Evolutionary conservation across 2,888 invertebrate genomes (phyloP).

Genomic region (Drosophila mercatorum): DNA sequence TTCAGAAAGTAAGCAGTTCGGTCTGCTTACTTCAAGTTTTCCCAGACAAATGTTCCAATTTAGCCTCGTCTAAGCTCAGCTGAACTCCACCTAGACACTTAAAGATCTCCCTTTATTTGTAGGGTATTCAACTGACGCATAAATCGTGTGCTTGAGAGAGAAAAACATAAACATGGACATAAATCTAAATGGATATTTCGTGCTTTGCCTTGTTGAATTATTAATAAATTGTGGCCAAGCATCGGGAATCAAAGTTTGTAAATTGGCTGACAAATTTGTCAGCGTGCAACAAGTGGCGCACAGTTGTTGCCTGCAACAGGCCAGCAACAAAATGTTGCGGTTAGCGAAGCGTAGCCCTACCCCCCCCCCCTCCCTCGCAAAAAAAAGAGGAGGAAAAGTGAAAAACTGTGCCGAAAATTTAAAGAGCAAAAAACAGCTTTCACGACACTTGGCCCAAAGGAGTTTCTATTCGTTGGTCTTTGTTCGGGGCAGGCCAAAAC

Average conservation of each 20-base stretch:
- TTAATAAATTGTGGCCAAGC: constrained; percentile 57
- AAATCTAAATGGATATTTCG: constrained; percentile 35
- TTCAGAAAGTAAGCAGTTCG: too few relatives aligned
- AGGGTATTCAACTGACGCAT: constrained; percentile 9
- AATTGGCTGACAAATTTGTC: constrained; percentile 23
- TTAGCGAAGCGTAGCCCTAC: constrained; percentile 32
- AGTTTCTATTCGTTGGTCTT: constrained; percentile 4
- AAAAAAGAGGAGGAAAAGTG: not conserved
- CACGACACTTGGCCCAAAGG: constrained; percentile 15
- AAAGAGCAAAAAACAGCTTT: constrained; percentile 37
- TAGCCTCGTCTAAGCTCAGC: not conserved
- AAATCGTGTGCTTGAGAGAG: not conserved
- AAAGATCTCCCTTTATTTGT: not conserved
- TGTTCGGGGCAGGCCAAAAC: constrained; percentile 48
- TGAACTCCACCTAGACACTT: too few relatives aligned
- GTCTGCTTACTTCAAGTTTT: too few relatives aligned
- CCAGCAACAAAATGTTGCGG: constrained; percentile 40
- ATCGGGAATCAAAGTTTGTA: constrained; percentile 32
- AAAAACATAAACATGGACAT: constrained; percentile 5
- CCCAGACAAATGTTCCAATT: not conserved
- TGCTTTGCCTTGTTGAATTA: constrained; percentile 46
- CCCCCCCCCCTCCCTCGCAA: too few relatives aligned
- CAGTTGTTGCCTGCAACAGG: constrained; percentile 35
- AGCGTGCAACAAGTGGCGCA: constrained; percentile 63
- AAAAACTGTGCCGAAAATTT: constrained; percentile 21